phyloP scores from a whole-genome alignment of 2,797 vertebrate genomes.

The Chlorospingus flavigularis region DNA sequence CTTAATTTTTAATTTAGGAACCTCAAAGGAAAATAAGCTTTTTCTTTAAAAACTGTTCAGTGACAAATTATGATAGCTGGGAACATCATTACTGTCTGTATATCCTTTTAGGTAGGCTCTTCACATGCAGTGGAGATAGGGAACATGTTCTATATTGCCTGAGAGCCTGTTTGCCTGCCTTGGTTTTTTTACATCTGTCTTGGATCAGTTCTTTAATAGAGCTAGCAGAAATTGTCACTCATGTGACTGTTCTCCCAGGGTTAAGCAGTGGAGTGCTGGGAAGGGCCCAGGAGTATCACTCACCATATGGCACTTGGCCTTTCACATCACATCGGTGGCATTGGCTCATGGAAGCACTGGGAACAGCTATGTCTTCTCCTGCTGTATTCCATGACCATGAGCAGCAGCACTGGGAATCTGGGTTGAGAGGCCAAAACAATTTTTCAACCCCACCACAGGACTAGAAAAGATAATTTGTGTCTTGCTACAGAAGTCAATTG shows the following conservation, averaged over 20 bases:
- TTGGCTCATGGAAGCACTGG: not conserved
- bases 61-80: not conserved
- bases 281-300: not conserved
- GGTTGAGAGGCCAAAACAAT: not conserved
- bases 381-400: not conserved
- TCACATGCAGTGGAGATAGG: not conserved
- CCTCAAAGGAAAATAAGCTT: not conserved
- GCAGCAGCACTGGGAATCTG: not conserved
- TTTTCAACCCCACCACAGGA: not conserved
- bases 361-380: not conserved
- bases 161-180: not conserved
- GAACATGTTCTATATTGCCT: not conserved
- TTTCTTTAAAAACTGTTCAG: not conserved
- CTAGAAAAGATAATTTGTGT: not conserved
- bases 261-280: not conserved
- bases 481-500: not conserved
- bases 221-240: not conserved
- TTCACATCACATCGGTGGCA: not conserved
- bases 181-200: not conserved
- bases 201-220: not conserved
- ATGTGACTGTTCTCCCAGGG: rapidly evolving
- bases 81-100: not conserved
- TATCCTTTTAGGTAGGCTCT: not conserved
- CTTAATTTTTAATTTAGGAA: not conserved
- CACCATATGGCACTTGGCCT: not conserved